phyloP scores from a whole-genome alignment of 2,888 invertebrate genomes.

The Megamerina dolium region DNA sequence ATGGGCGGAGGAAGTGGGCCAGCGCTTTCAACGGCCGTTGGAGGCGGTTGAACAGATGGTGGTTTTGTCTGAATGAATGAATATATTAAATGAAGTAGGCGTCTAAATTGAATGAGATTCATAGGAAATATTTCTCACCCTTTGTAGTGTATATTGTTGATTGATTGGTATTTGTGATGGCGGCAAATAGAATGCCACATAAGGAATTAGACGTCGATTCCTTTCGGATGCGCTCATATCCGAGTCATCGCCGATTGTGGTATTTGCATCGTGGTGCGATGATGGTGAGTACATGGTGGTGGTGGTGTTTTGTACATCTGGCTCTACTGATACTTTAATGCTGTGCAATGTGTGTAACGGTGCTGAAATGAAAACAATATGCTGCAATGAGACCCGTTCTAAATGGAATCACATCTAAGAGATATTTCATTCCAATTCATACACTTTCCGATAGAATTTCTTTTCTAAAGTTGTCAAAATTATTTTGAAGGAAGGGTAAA shows the following conservation, averaged over 20 bases:
- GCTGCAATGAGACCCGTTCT: constrained; percentile 1
- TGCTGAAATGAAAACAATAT: constrained; percentile 17
- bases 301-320: constrained; percentile 23
- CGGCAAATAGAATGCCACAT: constrained; percentile 74
- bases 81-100: no score
- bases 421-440: constrained; percentile 1
- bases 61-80: constrained; percentile 25
- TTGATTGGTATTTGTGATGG: constrained; percentile 54
- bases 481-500: constrained; percentile 17
- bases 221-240: constrained; percentile 52
- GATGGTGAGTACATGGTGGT: no score
- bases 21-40: constrained; percentile 22
- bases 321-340: constrained; percentile 22
- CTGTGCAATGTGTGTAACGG: constrained; percentile 14
- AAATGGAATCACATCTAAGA: neutral
- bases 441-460: constrained; percentile 15
- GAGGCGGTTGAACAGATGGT: constrained; percentile 18
- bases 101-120: constrained; percentile 7
- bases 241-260: constrained; percentile 27
- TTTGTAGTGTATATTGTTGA: constrained; percentile 42
- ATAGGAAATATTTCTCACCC: constrained; percentile 25
- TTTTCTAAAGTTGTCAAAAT: constrained; percentile 25
- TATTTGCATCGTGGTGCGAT: constrained; percentile 17
- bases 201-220: constrained; percentile 72
- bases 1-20: constrained; percentile 29